These are phyloP conservation scores for Pontoporia blainvillei DNA, from an alignment of 2,113 vertebrate genomes.

Conservation along the genomic window DNA sequence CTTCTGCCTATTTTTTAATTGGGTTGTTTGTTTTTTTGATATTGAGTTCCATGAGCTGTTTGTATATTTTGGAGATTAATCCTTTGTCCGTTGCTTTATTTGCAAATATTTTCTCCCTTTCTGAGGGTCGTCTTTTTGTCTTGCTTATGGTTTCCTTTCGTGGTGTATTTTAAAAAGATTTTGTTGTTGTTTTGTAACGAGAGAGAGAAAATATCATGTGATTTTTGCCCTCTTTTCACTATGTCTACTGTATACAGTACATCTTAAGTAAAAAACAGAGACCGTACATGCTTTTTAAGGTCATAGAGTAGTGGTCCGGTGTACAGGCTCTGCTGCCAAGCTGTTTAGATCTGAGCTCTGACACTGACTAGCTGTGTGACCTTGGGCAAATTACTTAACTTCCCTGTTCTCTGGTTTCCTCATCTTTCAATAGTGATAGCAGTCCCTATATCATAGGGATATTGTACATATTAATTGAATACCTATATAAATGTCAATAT, in stretches of 20 bases:
- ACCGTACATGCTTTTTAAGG: neutral
- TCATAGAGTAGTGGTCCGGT: neutral
- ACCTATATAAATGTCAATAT: neutral
- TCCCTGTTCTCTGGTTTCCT: slow-evolving; percentile 12
- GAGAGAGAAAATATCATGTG: neutral
- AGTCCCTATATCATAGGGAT: neutral
- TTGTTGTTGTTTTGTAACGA: neutral
- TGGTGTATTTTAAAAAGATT: neutral
- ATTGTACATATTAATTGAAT: neutral
- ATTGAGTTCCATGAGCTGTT: too few species aligned
- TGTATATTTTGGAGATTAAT: too few species aligned
- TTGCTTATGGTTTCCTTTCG: neutral
- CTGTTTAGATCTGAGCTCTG: neutral
- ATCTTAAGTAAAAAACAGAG: neutral
- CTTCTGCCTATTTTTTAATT: too few species aligned
- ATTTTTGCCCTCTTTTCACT: neutral
- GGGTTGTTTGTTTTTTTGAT: too few species aligned
- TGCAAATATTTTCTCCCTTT: too few species aligned
- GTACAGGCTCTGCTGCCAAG: neutral
- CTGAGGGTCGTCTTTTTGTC: too few species aligned
- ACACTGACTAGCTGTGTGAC: slow-evolving; percentile 17
- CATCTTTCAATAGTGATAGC: neutral
- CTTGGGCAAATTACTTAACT: neutral
- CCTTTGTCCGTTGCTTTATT: too few species aligned
- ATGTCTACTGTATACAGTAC: neutral